Evolutionary conservation across 1,140 invertebrate species (phyloP), one percentile per base, ranked within the genome.

Genomic region (Calycopis cecrops): DNA sequence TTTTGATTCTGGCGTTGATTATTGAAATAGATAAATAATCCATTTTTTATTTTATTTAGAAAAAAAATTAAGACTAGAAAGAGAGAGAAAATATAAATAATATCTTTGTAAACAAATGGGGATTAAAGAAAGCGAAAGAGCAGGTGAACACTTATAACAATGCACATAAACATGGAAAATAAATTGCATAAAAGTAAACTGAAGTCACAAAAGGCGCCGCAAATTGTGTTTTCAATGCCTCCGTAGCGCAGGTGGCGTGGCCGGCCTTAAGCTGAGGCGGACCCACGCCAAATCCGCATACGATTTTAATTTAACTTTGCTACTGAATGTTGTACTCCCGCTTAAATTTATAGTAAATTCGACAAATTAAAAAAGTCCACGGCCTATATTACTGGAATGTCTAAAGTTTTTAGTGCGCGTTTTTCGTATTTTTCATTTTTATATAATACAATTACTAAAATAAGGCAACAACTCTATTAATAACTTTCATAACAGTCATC

Each of bases 221-320:
- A 82, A 79, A 79, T 81, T 77, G 78, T 79, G 68, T 84, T 81
- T 74, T 68, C 71, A 72, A 67, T 76, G 65, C 62, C 69, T 71
- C 48, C 60, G 64, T 63, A 62, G 73, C 70, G 79, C 82, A 82
- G 80, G 79, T 83, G 82, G 57, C 60, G 53, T 48, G 59, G 64
- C 64, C 62, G 63, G 70, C 68, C 72, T 70, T 77, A 76, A 83
- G 77, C 78, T 71, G 52, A 58, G 64, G 55, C 69, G 66, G 68
- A 51, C 69, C 67, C 75, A 17, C 12, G 69, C 66, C 72, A 73
- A 79, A 82, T 83, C 79, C 78, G 72, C 67, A 73, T 76, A 66
- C 70, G 74, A 82, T 72, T 86, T 84, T 84, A 81, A 86, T 86
- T 86, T 86, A 86, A 86, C 77, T 86, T 86, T 66, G 73, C 72